Evolutionary conservation across 2,113 vertebrate species (phyloP), one percentile per base, ranked within the genome.

Genomic region (Argyrosomus japonicus): DNA sequence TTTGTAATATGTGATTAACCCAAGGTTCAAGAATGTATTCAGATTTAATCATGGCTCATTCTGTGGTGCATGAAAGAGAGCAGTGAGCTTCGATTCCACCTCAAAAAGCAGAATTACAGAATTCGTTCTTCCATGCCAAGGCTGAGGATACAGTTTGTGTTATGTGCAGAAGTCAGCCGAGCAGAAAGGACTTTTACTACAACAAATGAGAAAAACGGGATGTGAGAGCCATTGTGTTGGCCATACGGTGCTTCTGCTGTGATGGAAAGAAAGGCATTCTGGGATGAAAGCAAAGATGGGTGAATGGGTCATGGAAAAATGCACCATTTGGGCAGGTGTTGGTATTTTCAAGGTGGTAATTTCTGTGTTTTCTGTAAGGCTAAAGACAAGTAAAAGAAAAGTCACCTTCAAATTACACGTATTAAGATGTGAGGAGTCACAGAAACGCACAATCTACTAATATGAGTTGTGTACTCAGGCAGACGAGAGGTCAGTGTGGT

Each of bases 1-100:
- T 94, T 92, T 89, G 74, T 91, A 94, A 94, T 93, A 81, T 86
- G 88, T 93, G 91, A 93, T 95, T 94, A 94, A 94, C 91, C 92
- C 74, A 56, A 78, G 88, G 90, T 92, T 93, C 89, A 92, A 81
- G 76, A 89, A 68, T 77, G 85, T 78, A 84, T 94, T 93, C 84
- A 82, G 75, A 93, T 94, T 88, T 90, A 93, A 92, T 94, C 93
- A 91, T 54, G 73, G 79, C 86, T 85, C 84, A 82, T 80, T 86
- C 86, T 77, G 77, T n/a, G 63, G 86, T 77, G 87, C 85, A 89
- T 83, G 80, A 89, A 91, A 79, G 57, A 81, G 74, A 56, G 89
- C 91, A 89, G 82, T 87, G 86, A 88, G 87, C 85, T 90, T 91
- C 87, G 78, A 91, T 93, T 92, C 93, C 84, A 88, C 90, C 81